Percentiles rank a stretch among this genome's conserved stretches.
phyloP scores from a whole-genome alignment of 2,888 invertebrate genomes.

The Caradrina kadenii region DNA sequence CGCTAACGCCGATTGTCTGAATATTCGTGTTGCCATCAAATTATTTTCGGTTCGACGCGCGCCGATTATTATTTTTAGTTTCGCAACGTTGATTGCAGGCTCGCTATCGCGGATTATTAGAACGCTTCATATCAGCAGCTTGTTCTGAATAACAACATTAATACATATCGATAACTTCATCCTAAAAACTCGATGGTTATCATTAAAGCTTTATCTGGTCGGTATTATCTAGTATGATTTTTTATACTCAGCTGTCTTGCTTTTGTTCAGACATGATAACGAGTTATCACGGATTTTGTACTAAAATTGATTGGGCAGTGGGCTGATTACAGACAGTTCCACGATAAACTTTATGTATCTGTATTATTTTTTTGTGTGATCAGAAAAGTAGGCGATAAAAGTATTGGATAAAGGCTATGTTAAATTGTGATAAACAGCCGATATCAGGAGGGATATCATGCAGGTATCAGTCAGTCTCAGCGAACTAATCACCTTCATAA shows the following conservation, averaged over 20 bases:
- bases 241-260: conserved; percentile 77
- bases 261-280: conserved; percentile 74
- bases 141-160: conserved; percentile 76
- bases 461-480: conserved; percentile 67
- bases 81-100: conserved; percentile 72
- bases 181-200: conserved; percentile 73
- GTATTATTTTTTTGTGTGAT: conserved; percentile 79
- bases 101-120: conserved; percentile 72
- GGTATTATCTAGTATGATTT: conserved; percentile 74
- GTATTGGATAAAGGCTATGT: conserved; percentile 74
- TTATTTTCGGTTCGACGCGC: conserved; percentile 76
- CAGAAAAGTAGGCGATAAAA: conserved; percentile 77
- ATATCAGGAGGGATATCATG: conserved; percentile 56
- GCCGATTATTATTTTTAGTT: conserved; percentile 76
- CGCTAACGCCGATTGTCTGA: conserved; percentile 69
- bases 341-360: conserved; percentile 72
- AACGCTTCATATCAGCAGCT: conserved; percentile 70
- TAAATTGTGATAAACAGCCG: conserved; percentile 67
- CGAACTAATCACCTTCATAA: conserved; percentile 68
- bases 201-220: conserved; percentile 68
- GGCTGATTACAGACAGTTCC: conserved; percentile 77
- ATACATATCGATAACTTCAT: conserved; percentile 69
- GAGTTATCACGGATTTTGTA: conserved; percentile 80
- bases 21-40: conserved; percentile 75
- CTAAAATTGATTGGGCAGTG: conserved; percentile 84